These are phyloP conservation scores for Oscheius sp. DNA, from an alignment of 2,888 invertebrate species.

Conservation along the genomic window DNA sequence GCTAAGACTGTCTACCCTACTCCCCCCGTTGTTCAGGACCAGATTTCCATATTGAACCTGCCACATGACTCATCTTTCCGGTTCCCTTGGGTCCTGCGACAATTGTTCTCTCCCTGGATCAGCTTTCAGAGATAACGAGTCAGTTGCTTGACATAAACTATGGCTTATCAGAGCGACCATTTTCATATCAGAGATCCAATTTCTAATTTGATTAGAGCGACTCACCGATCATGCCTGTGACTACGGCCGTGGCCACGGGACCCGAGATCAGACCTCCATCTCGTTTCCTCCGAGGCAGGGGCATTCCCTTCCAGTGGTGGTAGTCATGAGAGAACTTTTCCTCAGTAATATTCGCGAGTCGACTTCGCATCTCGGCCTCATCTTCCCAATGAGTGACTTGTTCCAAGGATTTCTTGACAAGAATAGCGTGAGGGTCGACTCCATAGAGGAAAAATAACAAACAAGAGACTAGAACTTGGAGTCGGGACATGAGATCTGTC, in stretches of 20 bases:
- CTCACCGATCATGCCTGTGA: slow-evolving; percentile 70
- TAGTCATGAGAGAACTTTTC: slow-evolving; percentile 59
- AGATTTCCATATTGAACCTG: slow-evolving; percentile 12
- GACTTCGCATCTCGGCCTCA: slow-evolving; percentile 50
- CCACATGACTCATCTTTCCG: not conserved
- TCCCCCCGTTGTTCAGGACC: not conserved
- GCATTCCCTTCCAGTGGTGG: slow-evolving; percentile 43
- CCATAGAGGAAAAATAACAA: not conserved
- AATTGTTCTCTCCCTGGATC: not conserved
- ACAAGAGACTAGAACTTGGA: not conserved
- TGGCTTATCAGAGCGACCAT: not conserved
- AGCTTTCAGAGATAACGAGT: slow-evolving; percentile 11
- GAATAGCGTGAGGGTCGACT: not conserved
- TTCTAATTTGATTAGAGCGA: slow-evolving; percentile 3
- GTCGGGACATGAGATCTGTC: not conserved
- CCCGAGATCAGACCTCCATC: slow-evolving; percentile 64
- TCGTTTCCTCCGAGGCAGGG: slow-evolving; percentile 41
- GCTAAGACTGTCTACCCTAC: not conserved
- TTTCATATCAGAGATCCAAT: not conserved
- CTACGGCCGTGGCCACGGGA: slow-evolving; percentile 66
- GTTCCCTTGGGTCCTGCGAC: not conserved
- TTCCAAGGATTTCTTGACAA: not conserved
- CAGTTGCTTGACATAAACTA: not conserved
- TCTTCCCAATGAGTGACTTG: slow-evolving; percentile 47
- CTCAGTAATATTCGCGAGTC: slow-evolving; percentile 43